Evolutionary conservation across 2,888 invertebrate species (phyloP), one percentile per base, ranked within the genome.

Genomic region (Xestia rhomboidea): DNA sequence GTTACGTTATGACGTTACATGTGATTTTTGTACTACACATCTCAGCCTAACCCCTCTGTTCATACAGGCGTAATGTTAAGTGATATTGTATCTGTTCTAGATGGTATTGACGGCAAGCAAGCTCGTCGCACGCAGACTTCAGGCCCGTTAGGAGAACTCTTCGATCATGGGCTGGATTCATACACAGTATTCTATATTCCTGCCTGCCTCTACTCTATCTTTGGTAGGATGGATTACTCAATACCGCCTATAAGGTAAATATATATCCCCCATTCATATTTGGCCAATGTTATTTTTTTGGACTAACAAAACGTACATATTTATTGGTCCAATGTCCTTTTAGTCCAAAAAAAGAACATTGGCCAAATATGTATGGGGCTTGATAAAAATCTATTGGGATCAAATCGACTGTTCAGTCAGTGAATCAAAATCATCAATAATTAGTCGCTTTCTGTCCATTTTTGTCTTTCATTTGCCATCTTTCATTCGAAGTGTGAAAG

Each of bases 51-150:
- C 8, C 38, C 18, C n/a, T 64, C 34, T 10, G 10, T 15, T 0
- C 4, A 41, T 30, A 27, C 21, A 30, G 10, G 1, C 27, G 15
- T 44, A 30, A 30, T 24, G 4, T 24, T n/a, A 30, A 30, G 18
- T n/a, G 10, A 1, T 49, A 4, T 67, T 38, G 21, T 67, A 21
- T 44, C n/a, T 21, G 0, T 87, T 92, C 0, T 93, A 98, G 99
- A 99, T 97, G 99, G 99, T 73, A 99, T 99, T 84, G 99, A 99
- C 96, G 99, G 99, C 0, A 99, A 99, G 93, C 99, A 99, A 94
- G 99, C 99, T 0, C 97, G 99, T 60, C 97, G 99, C 57, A 99
- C 99, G 0, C 98, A 98, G 68, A 98, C 99, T 0, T 99, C 99
- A 63, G 99, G 99, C 0, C 99, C 99, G 0, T 96, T 99, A 30